Evolutionary conservation across 2,797 vertebrate genomes (phyloP), one percentile per base, ranked within the genome.

Genomic region (Coilia nasus): DNA sequence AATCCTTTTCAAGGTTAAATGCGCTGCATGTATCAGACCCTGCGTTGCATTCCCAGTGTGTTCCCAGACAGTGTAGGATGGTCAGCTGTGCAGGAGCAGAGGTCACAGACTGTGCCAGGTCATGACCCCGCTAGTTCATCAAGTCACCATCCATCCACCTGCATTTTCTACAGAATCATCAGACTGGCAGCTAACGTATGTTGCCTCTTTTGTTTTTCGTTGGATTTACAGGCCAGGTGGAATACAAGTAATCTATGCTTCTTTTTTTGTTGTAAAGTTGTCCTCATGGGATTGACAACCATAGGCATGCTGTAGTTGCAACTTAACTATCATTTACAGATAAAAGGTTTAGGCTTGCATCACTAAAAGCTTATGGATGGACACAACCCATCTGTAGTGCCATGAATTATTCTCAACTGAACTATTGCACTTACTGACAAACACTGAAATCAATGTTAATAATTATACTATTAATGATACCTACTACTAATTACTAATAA

Each of bases 31-130:
- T 54, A 54, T 54, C n/a, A 64, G n/a, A 25, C n/a, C 23, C n/a
- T 80, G 64, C 57, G 50, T 78, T 19, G 71, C 44, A 35, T 35
- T 75, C 67, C 15, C 67, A 19, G 28, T 31, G 31, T 75, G 67
- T 54, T 54, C 50, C 28, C 67, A 31, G 67, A 75, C 67, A 35
- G 67, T 23, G 15, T 21, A 6, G 17, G 17, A 35, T 21, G 9
- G 71, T 44, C 71, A 78, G 71, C 71, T 78, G 71, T 78, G 17
- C 35, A 21, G 31, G 21, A 11, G 6, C 35, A 78, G 19, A 78
- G 71, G 71, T 78, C 71, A 78, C 71, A 78, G 71, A 44, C 31
- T 78, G 71, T n/a, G 15, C 28, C 50, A 75, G 67, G 67, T 75
- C 67, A 31, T 71, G 64, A 71, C 64, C 64, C 28, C 5, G 64